A percentile compares a stretch with the other conserved stretches of the same genome.
Evolutionary conservation across 2,888 invertebrate genomes (phyloP).

Genomic region (Portevinia maculata): DNA sequence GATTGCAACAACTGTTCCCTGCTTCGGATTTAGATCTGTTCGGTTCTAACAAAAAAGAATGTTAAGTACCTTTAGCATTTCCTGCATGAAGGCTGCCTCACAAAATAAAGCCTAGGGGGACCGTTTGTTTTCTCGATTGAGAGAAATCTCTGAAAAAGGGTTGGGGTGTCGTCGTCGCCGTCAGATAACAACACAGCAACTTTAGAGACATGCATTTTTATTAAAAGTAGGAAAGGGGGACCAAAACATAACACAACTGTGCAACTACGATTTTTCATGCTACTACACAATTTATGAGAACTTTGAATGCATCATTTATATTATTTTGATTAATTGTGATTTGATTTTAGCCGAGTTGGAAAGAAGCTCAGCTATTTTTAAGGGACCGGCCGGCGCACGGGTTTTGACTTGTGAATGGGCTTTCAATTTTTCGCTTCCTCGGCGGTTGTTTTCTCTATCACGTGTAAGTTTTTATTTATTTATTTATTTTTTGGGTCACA

Average conservation of each 20-base stretch:
- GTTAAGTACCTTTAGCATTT: constrained; percentile 60
- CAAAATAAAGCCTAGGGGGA: constrained; percentile 39
- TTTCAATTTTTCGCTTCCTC: constrained; percentile 51
- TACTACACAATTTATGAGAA: constrained; percentile 59
- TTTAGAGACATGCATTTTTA: constrained; percentile 54
- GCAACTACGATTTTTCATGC: constrained; percentile 48
- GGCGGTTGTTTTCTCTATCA: constrained; percentile 22
- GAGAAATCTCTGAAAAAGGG: constrained; percentile 41
- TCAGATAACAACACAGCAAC: constrained; percentile 2
- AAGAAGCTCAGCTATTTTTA: constrained; percentile 58
- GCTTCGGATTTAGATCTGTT: constrained; percentile 25
- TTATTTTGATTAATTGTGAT: constrained; percentile 73
- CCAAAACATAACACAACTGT: constrained; percentile 41
- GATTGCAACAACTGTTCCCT: constrained; percentile 66
- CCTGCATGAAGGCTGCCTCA: constrained; percentile 32
- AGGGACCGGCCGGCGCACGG: neutral
- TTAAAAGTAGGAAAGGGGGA: constrained; percentile 44
- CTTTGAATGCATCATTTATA: constrained; percentile 69
- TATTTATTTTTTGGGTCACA: constrained; percentile 62
- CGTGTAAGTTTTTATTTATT: constrained; percentile 51
- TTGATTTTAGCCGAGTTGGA: constrained; percentile 46
- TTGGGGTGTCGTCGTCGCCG: constrained; percentile 48
- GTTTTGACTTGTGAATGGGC: neutral
- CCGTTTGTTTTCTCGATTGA: constrained; percentile 13
- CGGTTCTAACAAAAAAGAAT: constrained; percentile 46